A percentile compares a stretch with the other conserved stretches of the same genome.
Conservation (phyloP, 2,113 vertebrate genomes). For the Leptobrachium leishanense region DNA sequence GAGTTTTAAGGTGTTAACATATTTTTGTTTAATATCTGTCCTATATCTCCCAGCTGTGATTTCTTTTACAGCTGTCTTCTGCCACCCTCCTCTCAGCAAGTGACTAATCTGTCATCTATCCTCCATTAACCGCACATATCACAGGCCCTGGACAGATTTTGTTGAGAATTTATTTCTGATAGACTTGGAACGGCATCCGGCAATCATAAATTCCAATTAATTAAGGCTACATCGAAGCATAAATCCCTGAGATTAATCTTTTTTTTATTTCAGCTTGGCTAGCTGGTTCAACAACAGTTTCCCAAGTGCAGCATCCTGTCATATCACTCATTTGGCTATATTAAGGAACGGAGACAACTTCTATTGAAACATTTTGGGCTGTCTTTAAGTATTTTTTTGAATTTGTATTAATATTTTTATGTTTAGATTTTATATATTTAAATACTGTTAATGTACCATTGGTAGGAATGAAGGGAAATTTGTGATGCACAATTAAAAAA, state of each 20-base stretch:
- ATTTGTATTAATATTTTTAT: no score
- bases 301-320: background rate
- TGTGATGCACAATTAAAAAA: no score
- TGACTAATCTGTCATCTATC: slow-evolving; percentile 40
- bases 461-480: no score
- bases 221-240: slow-evolving; percentile 30
- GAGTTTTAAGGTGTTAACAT: background rate
- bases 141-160: slow-evolving; percentile 32
- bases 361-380: no score
- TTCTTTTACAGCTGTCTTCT: slow-evolving; percentile 29
- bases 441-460: no score
- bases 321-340: no score
- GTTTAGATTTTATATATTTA: no score
- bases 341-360: no score
- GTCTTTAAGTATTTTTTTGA: no score
- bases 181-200: slow-evolving; percentile 38
- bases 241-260: slow-evolving; percentile 43
- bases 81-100: slow-evolving; percentile 23
- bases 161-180: slow-evolving; percentile 44
- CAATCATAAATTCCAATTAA: slow-evolving; percentile 45
- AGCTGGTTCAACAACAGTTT: slow-evolving; percentile 19
- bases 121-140: slow-evolving; percentile 42
- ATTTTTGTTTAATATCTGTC: background rate
- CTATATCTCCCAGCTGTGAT: slow-evolving; percentile 14
- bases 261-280: slow-evolving; percentile 33